Base-by-base conservation (phyloP, 1,140 invertebrate species). In the Pararge aegeria region DNA sequence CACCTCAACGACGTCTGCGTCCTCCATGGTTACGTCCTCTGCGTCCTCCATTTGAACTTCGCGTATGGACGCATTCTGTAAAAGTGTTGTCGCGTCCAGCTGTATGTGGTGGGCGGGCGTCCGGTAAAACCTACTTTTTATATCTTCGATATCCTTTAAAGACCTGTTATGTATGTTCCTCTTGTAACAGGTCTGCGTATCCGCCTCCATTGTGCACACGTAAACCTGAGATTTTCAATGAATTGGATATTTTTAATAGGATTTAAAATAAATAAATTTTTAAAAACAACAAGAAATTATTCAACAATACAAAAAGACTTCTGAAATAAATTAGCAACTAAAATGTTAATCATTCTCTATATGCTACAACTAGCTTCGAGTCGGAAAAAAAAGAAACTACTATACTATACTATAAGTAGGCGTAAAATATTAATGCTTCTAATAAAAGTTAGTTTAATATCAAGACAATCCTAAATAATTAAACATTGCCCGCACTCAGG, bases 181-280 rank as follows among this genome's bases (percentile, higher is more conserved):
- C 79, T 95, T 95, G 30, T 92, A 90, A 83, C 97, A 98, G 0
- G 93, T 90, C 65, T 93, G 91, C 13, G 94, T 71, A 84, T 97
- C 96, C 78, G 95, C 93, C 68, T 97, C 94, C 92, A 98, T 93
- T 80, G 98, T 96, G 72, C 94, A 95, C 42, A 97, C 92, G 76
- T 97, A 98, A 0, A 96, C 95, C 96, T 97, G 75, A 34, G 7
- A 4, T n/a, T 10, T 10, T 34, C 7, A 34, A 12, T 12, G 10
- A 61, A 50, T 7, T 34, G 3, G 9, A 34, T 12, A 1, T 34
- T n/a, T 12, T 10, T 7, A 7, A 10, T 34, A 27, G 27, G 0
- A 27, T 27, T 7, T 9, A n/a, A n/a, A n/a, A n/a, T n/a, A n/a
- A n/a, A n/a, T n/a, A n/a, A n/a, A n/a, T 24, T 24, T 24, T 24